A percentile compares a stretch with the other conserved stretches of the same genome.
These are phyloP conservation scores for Hozukius guyotensis DNA, from an alignment of 2,797 vertebrate species.

Conservation along the genomic window DNA sequence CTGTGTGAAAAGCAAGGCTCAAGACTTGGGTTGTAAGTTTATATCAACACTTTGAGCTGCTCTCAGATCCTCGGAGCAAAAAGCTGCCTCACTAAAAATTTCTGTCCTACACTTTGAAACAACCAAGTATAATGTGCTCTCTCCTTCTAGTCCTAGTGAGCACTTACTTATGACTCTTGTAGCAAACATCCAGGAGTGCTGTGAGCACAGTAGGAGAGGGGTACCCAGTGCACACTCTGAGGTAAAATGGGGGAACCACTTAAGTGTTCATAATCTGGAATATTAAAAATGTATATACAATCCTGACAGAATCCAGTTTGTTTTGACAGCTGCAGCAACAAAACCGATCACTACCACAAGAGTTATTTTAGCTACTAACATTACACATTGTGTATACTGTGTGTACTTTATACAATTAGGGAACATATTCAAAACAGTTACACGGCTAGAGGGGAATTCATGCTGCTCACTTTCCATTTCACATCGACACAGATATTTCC, in stretches of 20 bases:
- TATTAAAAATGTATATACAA: slow-evolving; percentile 44
- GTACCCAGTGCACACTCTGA: neutral
- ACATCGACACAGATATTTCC: neutral
- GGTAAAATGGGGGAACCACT: slow-evolving; percentile 25
- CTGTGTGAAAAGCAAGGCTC: neutral
- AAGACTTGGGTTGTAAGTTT: neutral
- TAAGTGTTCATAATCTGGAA: slow-evolving; percentile 25
- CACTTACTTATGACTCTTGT: neutral
- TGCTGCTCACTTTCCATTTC: neutral
- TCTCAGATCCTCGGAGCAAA: neutral
- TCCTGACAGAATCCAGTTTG: slow-evolving; percentile 14
- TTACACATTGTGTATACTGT: neutral
- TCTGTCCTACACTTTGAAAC: neutral
- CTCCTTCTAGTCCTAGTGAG: neutral
- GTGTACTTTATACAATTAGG: neutral
- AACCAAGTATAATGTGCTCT: neutral
- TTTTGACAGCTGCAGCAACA: neutral
- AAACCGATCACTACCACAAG: neutral
- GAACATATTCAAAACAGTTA: neutral
- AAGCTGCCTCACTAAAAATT: neutral
- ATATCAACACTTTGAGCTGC: neutral
- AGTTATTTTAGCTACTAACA: neutral
- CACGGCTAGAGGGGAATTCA: neutral
- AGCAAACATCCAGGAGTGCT: neutral
- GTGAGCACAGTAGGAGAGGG: neutral